These are phyloP conservation scores for Ypsolopha sequella DNA, from an alignment of 2,888 invertebrate genomes.

Conservation along the genomic window DNA sequence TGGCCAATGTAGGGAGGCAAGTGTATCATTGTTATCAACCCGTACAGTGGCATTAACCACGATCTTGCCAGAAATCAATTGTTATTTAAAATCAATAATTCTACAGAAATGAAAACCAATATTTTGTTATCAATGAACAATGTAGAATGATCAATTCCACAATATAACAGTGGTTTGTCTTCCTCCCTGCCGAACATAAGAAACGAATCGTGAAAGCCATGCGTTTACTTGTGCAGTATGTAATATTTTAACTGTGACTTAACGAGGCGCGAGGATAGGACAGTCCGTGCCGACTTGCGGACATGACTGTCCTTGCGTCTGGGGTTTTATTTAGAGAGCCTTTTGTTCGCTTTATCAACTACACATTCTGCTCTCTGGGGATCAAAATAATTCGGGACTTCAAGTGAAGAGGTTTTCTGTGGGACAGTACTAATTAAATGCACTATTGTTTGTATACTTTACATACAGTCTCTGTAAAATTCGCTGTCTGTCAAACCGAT, in stretches of 20 bases:
- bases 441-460: background rate
- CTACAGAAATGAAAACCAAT: no score
- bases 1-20: background rate
- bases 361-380: constrained; percentile 46
- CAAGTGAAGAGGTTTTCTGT: constrained; percentile 56
- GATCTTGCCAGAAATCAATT: no score
- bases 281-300: constrained; percentile 53
- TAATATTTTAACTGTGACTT: constrained; percentile 32
- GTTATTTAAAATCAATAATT: no score
- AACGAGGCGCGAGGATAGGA: constrained; percentile 42
- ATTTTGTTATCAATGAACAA: background rate
- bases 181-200: background rate
- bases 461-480: background rate
- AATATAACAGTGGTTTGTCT: constrained; percentile 3
- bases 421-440: background rate
- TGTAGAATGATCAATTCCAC: background rate
- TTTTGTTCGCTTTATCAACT: constrained; percentile 27
- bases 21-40: no score
- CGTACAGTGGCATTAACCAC: no score
- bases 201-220: no score
- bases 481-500: background rate
- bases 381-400: constrained; percentile 44
- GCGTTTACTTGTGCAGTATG: no score
- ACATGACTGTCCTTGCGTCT: constrained; percentile 42
- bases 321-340: constrained; percentile 36